A percentile compares a stretch with the other conserved stretches of the same genome.
Conservation (phyloP, 2,888 invertebrate species). For the Lypha dubia region DNA sequence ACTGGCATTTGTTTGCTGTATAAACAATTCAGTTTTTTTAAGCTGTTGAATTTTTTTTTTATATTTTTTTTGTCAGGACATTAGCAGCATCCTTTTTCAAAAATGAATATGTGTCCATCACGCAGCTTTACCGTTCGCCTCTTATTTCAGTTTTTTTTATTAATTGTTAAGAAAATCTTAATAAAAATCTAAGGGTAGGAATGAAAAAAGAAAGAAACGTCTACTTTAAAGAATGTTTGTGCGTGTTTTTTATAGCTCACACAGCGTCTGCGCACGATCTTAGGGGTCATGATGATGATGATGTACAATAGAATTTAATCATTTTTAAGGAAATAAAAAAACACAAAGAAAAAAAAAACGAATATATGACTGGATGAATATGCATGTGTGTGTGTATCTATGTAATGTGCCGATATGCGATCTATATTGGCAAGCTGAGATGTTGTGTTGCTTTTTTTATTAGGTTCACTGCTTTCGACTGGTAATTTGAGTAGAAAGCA, state of each 20-base stretch:
- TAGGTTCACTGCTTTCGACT: conserved; percentile 57
- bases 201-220: conserved; percentile 52
- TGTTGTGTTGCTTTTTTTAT: conserved; percentile 57
- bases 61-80: conserved; percentile 74
- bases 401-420: conserved; percentile 39
- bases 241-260: conserved; percentile 53
- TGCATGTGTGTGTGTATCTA: not conserved
- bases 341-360: conserved; percentile 31
- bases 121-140: conserved; percentile 68
- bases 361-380: conserved; percentile 15
- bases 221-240: conserved; percentile 31
- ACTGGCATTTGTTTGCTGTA: conserved; percentile 46
- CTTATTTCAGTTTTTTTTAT: conserved; percentile 63
- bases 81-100: conserved; percentile 81
- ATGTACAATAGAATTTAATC: conserved; percentile 56
- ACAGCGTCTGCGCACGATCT: conserved; percentile 73
- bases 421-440: conserved; percentile 66
- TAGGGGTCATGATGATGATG: conserved; percentile 68
- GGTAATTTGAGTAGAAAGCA: conserved; percentile 68
- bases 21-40: conserved; percentile 47
- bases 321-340: conserved; percentile 44
- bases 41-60: conserved; percentile 57
- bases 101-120: conserved; percentile 73
- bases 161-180: conserved; percentile 73
- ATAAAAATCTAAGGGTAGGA: conserved; percentile 72